phyloP scores from a whole-genome alignment of 2,888 invertebrate species.

The Calliphora vomitoria region DNA sequence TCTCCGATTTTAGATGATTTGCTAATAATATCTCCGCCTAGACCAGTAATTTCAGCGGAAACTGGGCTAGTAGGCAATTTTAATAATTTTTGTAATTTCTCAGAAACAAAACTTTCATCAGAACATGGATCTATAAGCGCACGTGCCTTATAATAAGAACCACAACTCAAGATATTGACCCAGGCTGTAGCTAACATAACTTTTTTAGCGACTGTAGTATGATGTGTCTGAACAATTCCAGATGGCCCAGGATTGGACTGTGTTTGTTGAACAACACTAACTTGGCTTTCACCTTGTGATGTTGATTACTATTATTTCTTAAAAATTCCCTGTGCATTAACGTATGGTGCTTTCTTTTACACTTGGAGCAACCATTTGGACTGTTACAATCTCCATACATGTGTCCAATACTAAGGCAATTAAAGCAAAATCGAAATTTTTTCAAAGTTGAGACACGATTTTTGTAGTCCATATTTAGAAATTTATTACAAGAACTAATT shows the following conservation, averaged over 20 bases:
- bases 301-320: background rate
- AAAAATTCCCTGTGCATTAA: background rate
- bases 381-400: no score
- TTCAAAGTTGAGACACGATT: background rate
- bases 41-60: no score
- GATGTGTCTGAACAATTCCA: background rate
- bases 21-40: no score
- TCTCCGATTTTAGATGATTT: no score
- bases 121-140: no score
- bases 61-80: no score
- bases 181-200: background rate
- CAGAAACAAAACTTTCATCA: background rate
- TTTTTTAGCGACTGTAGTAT: background rate
- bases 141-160: no score
- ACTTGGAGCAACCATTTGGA: background rate
- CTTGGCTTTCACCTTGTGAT: background rate
- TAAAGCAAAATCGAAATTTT: no score
- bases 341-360: background rate
- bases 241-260: background rate
- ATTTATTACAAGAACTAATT: background rate
- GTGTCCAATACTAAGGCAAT: background rate
- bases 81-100: background rate
- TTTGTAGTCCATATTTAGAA: slow-evolving; percentile 20
- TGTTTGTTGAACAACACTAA: background rate
- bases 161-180: no score